A percentile compares a stretch with the other conserved stretches of the same genome.
phyloP scores from a whole-genome alignment of 2,113 vertebrate species.

The Tylochromis polylepis region DNA sequence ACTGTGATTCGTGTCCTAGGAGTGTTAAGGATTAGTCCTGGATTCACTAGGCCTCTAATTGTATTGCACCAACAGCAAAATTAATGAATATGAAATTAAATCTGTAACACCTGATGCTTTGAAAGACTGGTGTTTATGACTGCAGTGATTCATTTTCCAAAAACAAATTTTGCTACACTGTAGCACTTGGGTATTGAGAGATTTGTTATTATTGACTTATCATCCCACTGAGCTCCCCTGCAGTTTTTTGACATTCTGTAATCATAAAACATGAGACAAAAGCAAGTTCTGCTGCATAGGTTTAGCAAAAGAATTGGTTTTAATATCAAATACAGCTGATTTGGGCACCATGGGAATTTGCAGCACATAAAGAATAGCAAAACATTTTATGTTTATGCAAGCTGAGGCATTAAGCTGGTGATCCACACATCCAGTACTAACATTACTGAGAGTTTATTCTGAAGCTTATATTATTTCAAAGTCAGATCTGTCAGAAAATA shows the following conservation, averaged over 20 bases:
- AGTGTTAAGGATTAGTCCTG: slow-evolving; percentile 61
- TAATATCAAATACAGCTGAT: neutral
- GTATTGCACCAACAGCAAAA: slow-evolving; percentile 51
- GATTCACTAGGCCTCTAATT: slow-evolving; percentile 52
- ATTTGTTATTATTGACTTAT: slow-evolving; percentile 24
- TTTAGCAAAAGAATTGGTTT: neutral
- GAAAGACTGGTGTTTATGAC: slow-evolving; percentile 10
- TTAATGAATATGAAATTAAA: slow-evolving; percentile 48
- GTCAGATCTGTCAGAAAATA: neutral
- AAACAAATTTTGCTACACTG: neutral
- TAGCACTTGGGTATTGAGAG: neutral
- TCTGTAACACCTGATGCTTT: slow-evolving; percentile 39
- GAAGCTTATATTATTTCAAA: neutral
- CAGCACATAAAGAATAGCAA: neutral
- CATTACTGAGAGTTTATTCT: neutral
- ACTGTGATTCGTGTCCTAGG: slow-evolving; percentile 52
- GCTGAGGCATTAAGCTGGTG: neutral
- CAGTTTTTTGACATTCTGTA: neutral
- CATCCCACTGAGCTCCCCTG: neutral
- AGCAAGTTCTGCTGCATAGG: neutral
- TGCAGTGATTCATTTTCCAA: slow-evolving; percentile 1
- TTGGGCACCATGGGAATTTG: neutral
- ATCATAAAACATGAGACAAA: neutral
- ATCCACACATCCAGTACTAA: neutral
- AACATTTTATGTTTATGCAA: neutral